Conservation (phyloP, 2,888 invertebrate species). For the Eledona agricola region DNA sequence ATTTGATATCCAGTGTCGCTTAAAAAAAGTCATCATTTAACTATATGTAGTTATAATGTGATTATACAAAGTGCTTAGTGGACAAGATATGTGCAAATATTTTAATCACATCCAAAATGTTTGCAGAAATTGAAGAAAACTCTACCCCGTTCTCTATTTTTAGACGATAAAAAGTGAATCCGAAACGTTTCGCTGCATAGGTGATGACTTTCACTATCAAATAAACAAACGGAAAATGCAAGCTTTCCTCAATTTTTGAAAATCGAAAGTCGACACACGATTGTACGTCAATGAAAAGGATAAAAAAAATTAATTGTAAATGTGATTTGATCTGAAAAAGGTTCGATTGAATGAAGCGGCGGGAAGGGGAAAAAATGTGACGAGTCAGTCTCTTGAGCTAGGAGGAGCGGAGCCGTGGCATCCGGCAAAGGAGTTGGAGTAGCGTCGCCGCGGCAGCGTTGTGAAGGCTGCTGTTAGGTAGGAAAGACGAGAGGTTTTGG, state of each 20-base stretch:
- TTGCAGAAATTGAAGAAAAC: no score
- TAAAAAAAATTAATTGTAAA: constrained; percentile 14
- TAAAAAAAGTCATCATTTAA: no score
- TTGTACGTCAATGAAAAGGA: constrained; percentile 5
- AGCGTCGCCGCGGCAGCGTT: no score
- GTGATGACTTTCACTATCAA: constrained; percentile 26
- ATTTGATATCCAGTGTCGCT: no score
- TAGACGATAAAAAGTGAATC: no score
- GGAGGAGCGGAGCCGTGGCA: constrained; percentile 22
- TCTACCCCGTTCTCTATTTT: no score
- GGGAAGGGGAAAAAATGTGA: constrained; percentile 18
- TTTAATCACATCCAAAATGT: no score
- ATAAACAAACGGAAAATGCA: constrained; percentile 13
- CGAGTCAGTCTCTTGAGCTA: constrained; percentile 31
- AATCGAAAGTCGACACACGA: constrained; percentile 13
- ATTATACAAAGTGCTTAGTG: no score
- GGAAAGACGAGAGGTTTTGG: constrained; percentile 23
- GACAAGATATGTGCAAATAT: no score
- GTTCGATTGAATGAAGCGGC: constrained; percentile 2
- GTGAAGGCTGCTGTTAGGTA: no score
- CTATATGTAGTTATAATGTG: no score
- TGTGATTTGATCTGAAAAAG: not conserved
- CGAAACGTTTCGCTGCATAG: no score
- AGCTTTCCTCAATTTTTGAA: constrained; percentile 11
- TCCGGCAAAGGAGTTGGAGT: not conserved